Evolutionary conservation across 2,888 invertebrate species (phyloP), one percentile per base, ranked within the genome.

Genomic region (Lissonota sp.): DNA sequence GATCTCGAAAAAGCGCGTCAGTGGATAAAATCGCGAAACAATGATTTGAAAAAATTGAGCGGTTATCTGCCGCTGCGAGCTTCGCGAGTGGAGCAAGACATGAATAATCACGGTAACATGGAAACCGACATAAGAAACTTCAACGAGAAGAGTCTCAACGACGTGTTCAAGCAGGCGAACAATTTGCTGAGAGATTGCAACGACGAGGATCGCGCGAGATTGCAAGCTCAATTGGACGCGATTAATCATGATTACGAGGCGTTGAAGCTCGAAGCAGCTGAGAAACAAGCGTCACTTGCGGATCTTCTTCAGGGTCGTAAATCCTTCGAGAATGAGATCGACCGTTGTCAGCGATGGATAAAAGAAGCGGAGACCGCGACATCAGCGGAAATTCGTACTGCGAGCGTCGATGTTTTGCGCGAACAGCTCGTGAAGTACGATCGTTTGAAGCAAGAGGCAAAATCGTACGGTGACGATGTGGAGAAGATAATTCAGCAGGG

Each of bases 351-450:
- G 84, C 95, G 96, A 86, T 99, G 98, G 98, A 93, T 98, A 51
- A 96, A 97, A 85, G 97, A 98, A 93, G 97, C 97, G 40, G 98
- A 98, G 92, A 96, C 97, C 0, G 96, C 97, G 3, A 96, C 97
- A 0, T 96, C 96, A 7, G 95, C 96, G 44, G 97, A 98, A 88
- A 93, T 98, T 4, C 95, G 97, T 57, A 95, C 96, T 16, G 95
- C 97, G 0, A 97, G 96, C 87, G 94, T 97, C 16, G 97, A 97
- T 85, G 95, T 97, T 0, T 93, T 98, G 40, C 96, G 98, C 91
- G 98, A 98, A 92, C 98, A 98, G 89, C 93, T 97, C 55, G 94
- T 95, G n/a, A 98, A 98, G 93, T 97, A 97, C 88, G 96, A 96
- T 84, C 96, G 96, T 88, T 93, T 98, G 6, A 95, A 95, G 86